Base-by-base conservation (phyloP, 2,113 vertebrate species). In the Triplophysa siluroides region DNA sequence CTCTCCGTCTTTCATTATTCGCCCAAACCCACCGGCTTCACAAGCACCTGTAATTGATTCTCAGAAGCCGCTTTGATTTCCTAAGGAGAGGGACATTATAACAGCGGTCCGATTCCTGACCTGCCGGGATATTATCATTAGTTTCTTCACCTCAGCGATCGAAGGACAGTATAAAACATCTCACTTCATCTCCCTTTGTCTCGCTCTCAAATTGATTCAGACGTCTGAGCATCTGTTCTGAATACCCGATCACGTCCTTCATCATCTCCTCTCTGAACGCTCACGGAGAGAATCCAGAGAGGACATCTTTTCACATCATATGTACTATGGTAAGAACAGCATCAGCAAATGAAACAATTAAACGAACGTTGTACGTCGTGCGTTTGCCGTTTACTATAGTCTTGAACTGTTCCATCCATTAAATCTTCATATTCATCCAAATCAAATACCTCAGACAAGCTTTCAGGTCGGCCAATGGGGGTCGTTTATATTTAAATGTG, bases 201-300 rank as follows among this genome's bases (percentile, higher is more conserved):
- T 38, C 79, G 85, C 90, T 87, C 84, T 76, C 79, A 83, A 90
- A 92, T 90, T 90, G 87, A 91, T 88, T 90, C 79, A 24, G 83
- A 91, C 86, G 73, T n/a, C 13, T 65, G 69, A 43, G 78, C 50
- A 64, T 83, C 80, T 82, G 84, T 79, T 78, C 43, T 69, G 84
- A 89, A 90, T 87, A 79, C 81, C 74, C 84, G 88, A 89, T 90
- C 71, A 71, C 3, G 2, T 65, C 83, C 77, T 82, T 85, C 85
- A 78, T 80, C 74, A 78, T 81, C 79, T 84, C 82, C 78, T 80
- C 47, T 77, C 7, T 38, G 6, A 38, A 38, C 6, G 6, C 33
- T 79, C 50, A 29, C 29, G 23, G 78, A 80, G 79, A 76, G 76
- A 45, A 69, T 26, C 16, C 16, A 1, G 14, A 2, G 66, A 41